These are phyloP conservation scores for Prietella phreatophila DNA, from an alignment of 2,113 vertebrate species.

Conservation along the genomic window DNA sequence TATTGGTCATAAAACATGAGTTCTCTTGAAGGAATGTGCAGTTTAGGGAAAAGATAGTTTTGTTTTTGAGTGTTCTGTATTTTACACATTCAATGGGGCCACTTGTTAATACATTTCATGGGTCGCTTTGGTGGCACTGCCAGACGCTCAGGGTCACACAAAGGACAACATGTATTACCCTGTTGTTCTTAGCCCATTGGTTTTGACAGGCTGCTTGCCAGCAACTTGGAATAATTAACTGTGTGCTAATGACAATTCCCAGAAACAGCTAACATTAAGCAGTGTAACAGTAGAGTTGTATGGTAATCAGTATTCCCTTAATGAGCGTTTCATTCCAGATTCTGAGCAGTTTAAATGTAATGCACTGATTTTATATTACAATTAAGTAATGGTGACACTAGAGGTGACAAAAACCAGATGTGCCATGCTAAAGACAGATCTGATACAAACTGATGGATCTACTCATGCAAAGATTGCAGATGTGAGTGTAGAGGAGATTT, in stretches of 20 bases:
- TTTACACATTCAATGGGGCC: background rate
- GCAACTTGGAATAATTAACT: slow-evolving; percentile 50
- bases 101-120: slow-evolving; percentile 22
- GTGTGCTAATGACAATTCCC: slow-evolving; percentile 52
- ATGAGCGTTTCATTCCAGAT: slow-evolving; percentile 9
- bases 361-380: background rate
- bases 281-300: slow-evolving; percentile 3
- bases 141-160: slow-evolving; percentile 47
- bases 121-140: slow-evolving; percentile 37
- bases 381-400: slow-evolving; percentile 3
- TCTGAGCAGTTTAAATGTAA: background rate
- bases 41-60: slow-evolving; percentile 48
- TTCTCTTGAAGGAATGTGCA: slow-evolving; percentile 35
- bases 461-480: slow-evolving; percentile 14
- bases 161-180: slow-evolving; percentile 50
- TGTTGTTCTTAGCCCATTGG: slow-evolving; percentile 47
- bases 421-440: slow-evolving; percentile 18
- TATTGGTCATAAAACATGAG: slow-evolving; percentile 59
- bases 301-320: slow-evolving; percentile 13
- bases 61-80: slow-evolving; percentile 26
- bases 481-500: slow-evolving; percentile 10
- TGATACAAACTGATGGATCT: slow-evolving; percentile 22
- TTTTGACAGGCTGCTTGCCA: slow-evolving; percentile 52
- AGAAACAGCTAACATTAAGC: slow-evolving; percentile 37
- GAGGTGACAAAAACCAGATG: slow-evolving; percentile 39